phyloP scores from a whole-genome alignment of 2,113 vertebrate species.

The Oryzias curvinotus region DNA sequence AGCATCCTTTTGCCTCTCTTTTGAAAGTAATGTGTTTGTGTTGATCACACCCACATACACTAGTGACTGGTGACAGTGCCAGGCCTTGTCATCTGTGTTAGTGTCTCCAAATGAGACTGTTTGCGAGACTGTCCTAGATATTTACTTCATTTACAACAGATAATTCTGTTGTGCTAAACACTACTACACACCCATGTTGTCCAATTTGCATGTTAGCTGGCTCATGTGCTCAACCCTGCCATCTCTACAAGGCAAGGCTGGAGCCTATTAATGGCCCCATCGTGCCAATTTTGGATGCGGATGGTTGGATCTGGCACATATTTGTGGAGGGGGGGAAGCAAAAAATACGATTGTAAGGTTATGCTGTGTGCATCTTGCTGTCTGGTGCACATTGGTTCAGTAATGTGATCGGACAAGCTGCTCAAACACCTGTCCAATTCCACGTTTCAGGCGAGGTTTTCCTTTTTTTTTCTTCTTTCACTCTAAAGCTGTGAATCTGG shows the following conservation, averaged over 20 bases:
- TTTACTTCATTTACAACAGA: constrained; percentile 68
- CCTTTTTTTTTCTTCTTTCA: constrained; percentile 47
- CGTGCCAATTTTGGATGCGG: constrained; percentile 64
- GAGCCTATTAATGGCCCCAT: constrained; percentile 63
- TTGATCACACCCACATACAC: constrained; percentile 75
- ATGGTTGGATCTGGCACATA: constrained; percentile 63
- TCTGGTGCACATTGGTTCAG: constrained; percentile 67
- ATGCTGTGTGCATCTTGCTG: constrained; percentile 70
- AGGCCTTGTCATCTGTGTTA: constrained; percentile 73
- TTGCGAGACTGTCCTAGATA: constrained; percentile 70
- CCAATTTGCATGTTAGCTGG: constrained; percentile 74
- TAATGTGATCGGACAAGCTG: constrained; percentile 79
- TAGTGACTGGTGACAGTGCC: constrained; percentile 75
- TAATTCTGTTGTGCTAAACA: constrained; percentile 63
- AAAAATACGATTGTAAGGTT: constrained; percentile 71
- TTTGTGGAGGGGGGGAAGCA: constrained; percentile 47
- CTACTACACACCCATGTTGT: constrained; percentile 58
- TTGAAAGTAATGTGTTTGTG: constrained; percentile 75
- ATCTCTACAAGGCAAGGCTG: constrained; percentile 54
- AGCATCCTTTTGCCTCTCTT: constrained; percentile 57
- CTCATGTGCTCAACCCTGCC: constrained; percentile 43
- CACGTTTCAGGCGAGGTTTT: constrained; percentile 71
- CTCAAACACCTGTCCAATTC: constrained; percentile 79
- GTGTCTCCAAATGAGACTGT: constrained; percentile 72
- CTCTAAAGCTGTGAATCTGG: constrained; percentile 67